phyloP scores from a whole-genome alignment of 2,797 vertebrate species.

The Pipistrellus kuhlii region DNA sequence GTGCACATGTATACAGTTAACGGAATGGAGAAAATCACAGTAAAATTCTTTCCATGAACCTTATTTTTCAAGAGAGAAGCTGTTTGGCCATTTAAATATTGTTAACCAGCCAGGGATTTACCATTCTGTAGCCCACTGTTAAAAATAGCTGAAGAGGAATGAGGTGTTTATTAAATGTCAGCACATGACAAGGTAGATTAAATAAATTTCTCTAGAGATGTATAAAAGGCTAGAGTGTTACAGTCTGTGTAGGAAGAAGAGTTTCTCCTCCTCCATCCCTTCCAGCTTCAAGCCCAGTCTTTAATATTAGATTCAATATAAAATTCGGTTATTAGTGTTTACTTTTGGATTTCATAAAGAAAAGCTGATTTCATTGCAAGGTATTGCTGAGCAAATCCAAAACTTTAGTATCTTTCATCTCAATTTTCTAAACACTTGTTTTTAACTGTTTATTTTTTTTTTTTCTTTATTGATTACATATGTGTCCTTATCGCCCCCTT shows the following conservation, averaged over 20 bases:
- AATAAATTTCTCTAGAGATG: slow-evolving; percentile 85
- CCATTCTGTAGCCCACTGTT: slow-evolving; percentile 78
- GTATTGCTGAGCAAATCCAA: slow-evolving; percentile 69
- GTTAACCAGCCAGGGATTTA: slow-evolving; percentile 78
- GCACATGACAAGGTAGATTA: slow-evolving; percentile 87
- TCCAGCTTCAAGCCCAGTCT: slow-evolving; percentile 79
- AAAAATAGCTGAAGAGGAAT: slow-evolving; percentile 85
- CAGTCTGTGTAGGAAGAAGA: slow-evolving; percentile 74
- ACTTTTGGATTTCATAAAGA: slow-evolving; percentile 82
- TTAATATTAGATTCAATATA: slow-evolving; percentile 85
- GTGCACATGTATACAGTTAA: not conserved
- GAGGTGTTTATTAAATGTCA: slow-evolving; percentile 88
- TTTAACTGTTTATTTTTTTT: too few relatives aligned
- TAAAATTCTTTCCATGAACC: slow-evolving; percentile 71
- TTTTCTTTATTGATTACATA: too few relatives aligned
- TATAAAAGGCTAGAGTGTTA: slow-evolving; percentile 79
- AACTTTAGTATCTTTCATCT: slow-evolving; percentile 77
- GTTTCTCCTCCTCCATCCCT: slow-evolving; percentile 78
- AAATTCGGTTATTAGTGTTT: slow-evolving; percentile 83
- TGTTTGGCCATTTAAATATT: slow-evolving; percentile 71
- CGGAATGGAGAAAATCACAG: slow-evolving; percentile 68
- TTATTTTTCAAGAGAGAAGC: slow-evolving; percentile 78
- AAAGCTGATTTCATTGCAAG: slow-evolving; percentile 71
- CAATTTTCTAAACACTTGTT: slow-evolving; percentile 77
- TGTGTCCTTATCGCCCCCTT: too few relatives aligned